Conservation (phyloP, 1,140 invertebrate species). For the Cydia amplana region DNA sequence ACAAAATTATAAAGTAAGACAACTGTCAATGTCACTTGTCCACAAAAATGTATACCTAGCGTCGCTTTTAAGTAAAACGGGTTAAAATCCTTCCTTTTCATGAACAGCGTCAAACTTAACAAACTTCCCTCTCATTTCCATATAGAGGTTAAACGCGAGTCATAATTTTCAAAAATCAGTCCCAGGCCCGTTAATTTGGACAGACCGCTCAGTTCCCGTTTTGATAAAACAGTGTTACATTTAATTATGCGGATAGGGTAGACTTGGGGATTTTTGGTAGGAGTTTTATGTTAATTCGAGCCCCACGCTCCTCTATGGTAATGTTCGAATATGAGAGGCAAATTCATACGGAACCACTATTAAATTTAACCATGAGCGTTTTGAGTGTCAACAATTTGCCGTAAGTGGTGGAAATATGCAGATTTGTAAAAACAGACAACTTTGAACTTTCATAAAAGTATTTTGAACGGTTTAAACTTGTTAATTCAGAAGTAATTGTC, state of each 20-base stretch:
- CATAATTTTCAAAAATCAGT: slow-evolving; percentile 37
- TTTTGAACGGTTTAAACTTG: neutral
- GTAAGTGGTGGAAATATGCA: slow-evolving; percentile 9
- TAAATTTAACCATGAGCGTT: slow-evolving; percentile 26
- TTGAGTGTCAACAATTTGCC: neutral
- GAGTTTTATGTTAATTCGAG: slow-evolving; percentile 68
- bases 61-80: too few species aligned
- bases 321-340: slow-evolving; percentile 52
- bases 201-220: slow-evolving; percentile 58
- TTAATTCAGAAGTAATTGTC: neutral
- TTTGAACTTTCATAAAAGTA: neutral
- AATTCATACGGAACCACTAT: slow-evolving; percentile 43
- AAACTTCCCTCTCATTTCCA: slow-evolving; percentile 16
- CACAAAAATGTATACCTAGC: too few species aligned
- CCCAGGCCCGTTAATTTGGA: slow-evolving; percentile 44
- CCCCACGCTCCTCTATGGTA: slow-evolving; percentile 55
- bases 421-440: slow-evolving; percentile 6
- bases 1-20: too few species aligned
- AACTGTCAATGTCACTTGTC: too few species aligned
- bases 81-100: neutral
- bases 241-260: slow-evolving; percentile 61
- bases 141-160: slow-evolving; percentile 7
- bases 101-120: neutral
- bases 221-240: slow-evolving; percentile 61
- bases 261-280: slow-evolving; percentile 56